Percentiles rank a stretch among this genome's conserved stretches.
phyloP scores from a whole-genome alignment of 2,888 invertebrate genomes.

The Listrodromus nycthemerus region DNA sequence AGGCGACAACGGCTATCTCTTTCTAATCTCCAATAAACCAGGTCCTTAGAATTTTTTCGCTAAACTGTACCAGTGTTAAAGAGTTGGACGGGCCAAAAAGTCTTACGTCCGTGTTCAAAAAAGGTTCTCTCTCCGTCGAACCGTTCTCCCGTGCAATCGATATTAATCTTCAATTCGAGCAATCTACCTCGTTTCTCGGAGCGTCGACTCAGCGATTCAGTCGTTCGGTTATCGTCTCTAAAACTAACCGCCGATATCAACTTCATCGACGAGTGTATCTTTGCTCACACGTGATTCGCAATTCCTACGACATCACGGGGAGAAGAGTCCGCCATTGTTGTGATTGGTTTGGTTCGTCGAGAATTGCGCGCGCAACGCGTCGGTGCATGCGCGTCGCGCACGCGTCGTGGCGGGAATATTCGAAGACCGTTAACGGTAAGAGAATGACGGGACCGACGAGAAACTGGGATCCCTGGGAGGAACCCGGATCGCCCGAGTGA shows the following conservation, averaged over 20 bases:
- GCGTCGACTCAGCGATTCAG: conserved; percentile 10
- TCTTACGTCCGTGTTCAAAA: conserved; percentile 61
- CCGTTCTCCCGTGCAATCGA: not conserved
- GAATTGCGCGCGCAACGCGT: not conserved
- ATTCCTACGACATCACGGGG: conserved; percentile 59
- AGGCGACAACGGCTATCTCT: conserved; percentile 70
- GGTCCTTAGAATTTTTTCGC: conserved; percentile 72
- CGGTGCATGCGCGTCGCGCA: conserved; percentile 40
- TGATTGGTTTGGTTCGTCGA: conserved; percentile 58
- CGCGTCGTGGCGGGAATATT: conserved; percentile 60
- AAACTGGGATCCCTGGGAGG: conserved; percentile 51
- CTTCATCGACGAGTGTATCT: conserved; percentile 42
- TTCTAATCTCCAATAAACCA: conserved; percentile 74
- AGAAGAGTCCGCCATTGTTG: conserved; percentile 69
- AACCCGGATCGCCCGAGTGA: conserved; percentile 13
- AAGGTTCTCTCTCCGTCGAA: not conserved
- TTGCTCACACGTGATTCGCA: conserved; percentile 67
- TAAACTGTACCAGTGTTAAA: conserved; percentile 71
- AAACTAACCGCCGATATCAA: conserved; percentile 42
- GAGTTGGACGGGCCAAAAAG: conserved; percentile 66
- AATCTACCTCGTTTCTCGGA: not conserved
- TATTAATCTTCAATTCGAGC: not conserved
- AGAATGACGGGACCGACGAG: conserved; percentile 38
- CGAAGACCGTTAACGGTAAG: conserved; percentile 9
- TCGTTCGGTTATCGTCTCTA: conserved; percentile 16